Evolutionary conservation across 2,888 invertebrate species (phyloP), one percentile per base, ranked within the genome.

Genomic region (Eristalis tenax): DNA sequence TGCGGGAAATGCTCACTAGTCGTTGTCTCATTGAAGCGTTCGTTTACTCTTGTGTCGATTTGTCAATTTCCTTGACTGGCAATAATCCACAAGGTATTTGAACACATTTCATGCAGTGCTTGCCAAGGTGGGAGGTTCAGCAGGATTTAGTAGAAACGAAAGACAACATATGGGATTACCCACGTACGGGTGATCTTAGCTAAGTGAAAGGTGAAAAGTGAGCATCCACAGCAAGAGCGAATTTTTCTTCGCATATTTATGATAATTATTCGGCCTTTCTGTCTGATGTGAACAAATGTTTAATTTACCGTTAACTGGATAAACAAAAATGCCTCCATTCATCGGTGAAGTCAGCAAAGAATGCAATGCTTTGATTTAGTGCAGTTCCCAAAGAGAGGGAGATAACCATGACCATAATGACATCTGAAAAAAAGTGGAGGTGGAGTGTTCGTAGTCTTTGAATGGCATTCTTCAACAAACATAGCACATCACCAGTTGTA

Each of bases 131-230:
- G 43, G 18, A 65, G 56, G 23, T 70, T 65, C 28, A 57, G 50
- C 64, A 78, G 77, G 73, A 74, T 78, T 78, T 74, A 32, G 70
- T 71, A 43, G 22, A n/a, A 73, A 57, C 40, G 38, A 59, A 32
- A 50, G 50, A 50, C 50, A 50, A 18, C 50, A 18, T 50, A 18
- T 32, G 32, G 18, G 18, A 43, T 43, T 50, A 18, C 50, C n/a
- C 18, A 50, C 50, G 18, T 32, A 35, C 35, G 40, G 56, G 50
- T 74, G 64, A 82, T 56, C 73, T 83, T 56, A 56, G 22, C 61
- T 61, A 70, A 86, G 86, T 86, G 86, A 86, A 86, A 86, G 83
- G 86, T 86, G 83, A 83, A 86, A 86, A 69, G 82, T 56, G 18
- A 13, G 66, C 70, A 73, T 74, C 57, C 50, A 40, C 10, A 73